Evolutionary conservation across 2,888 invertebrate species (phyloP), one percentile per base, ranked within the genome.

Genomic region (Plagiodera versicolora): DNA sequence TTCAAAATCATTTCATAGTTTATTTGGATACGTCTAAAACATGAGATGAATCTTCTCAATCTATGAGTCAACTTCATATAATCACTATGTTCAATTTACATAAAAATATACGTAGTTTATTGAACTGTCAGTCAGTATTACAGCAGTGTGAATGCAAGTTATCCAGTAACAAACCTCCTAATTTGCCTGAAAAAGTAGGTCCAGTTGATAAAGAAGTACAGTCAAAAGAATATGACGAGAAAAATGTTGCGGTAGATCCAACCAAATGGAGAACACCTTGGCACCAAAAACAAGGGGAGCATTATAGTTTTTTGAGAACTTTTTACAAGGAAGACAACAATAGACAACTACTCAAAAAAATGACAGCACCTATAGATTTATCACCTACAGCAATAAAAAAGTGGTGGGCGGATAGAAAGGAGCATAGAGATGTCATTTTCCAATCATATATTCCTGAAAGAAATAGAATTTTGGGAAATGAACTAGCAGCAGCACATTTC

Each of bases 401-500:
- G 0, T 89, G 88, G 89, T 87, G 84, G 83, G 60, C 69, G 0
- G 78, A 79, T 1, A 83, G 83, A 66, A 79, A 83, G 65, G 80
- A 80, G 51, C 72, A 81, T 0, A 79, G 79, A 59, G 84, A 86
- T 66, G 83, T 85, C 28, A 77, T 81, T 56, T 81, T 85, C 73
- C 91, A 92, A 72, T 82, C 80, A 58, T 89, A 81, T 74, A 77
- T 87, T 5, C 78, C 83, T 0, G 83, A 87, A 56, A 81, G 91
- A 61, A 84, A 87, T 66, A 75, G 84, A 59, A 79, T 82, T 35
- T 78, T 92, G 1, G 96, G 73, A 0, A 81, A 87, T 32, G 93
- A 98, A 77, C 80, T 98, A 66, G 94, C 93, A 1, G 88, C 92
- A 0, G 89, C 96, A 8, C 92, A 95, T 81, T 96, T 95, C 77